phyloP scores from a whole-genome alignment of 2,888 invertebrate species.

The Cantharis nigra region DNA sequence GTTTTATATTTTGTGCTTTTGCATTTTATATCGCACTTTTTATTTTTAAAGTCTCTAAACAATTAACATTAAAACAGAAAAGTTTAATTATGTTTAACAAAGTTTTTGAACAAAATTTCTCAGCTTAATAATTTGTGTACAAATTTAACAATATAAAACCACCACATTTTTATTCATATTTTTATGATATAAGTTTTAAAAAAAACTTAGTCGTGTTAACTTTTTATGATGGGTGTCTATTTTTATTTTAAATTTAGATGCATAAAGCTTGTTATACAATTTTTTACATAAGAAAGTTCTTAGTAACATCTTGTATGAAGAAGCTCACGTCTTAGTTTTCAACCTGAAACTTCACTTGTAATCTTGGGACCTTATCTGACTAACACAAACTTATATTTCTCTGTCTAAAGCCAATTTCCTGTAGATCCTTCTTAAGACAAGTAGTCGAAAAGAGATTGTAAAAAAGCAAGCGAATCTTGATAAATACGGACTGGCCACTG shows the following conservation, averaged over 20 bases:
- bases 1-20: neutral
- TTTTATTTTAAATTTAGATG: slow-evolving; percentile 30
- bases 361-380: slow-evolving; percentile 45
- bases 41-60: neutral
- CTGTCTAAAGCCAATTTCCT: slow-evolving; percentile 49
- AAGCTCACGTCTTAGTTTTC: slow-evolving; percentile 35
- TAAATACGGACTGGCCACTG: slow-evolving; percentile 42
- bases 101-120: neutral
- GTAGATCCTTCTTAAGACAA: slow-evolving; percentile 45
- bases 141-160: neutral
- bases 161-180: neutral
- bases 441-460: slow-evolving; percentile 45
- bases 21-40: neutral
- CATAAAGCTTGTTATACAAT: slow-evolving; percentile 40
- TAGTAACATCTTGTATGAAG: slow-evolving; percentile 45
- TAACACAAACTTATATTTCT: slow-evolving; percentile 49
- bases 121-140: neutral
- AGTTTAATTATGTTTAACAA: neutral
- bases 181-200: neutral
- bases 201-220: neutral
- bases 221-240: slow-evolving; percentile 14
- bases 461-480: slow-evolving; percentile 45
- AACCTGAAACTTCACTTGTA: slow-evolving; percentile 43
- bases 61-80: neutral
- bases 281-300: slow-evolving; percentile 44